Evolutionary conservation across 23 tunicate genomes (phyloP), one percentile per base, ranked within the genome.

Genomic region (Diplosoma virens): DNA sequence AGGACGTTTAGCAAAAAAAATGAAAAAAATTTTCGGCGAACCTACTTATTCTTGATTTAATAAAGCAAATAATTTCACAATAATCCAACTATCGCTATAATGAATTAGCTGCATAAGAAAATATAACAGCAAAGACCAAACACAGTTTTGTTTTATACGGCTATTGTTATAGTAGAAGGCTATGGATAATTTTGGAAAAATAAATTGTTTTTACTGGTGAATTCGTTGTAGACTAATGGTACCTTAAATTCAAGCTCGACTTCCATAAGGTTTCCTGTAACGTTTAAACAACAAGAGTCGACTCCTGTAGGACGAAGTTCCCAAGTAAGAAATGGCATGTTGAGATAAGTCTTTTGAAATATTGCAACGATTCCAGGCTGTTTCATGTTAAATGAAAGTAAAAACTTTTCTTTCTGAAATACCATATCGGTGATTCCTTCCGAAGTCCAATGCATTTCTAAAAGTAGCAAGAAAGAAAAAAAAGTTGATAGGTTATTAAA

Each of bases 291-390:
- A 20, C 63, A 32, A 11, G 71, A 32, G 55, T 85, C 59, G 1
- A 16, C 32, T 17, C 90, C 97, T 68, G 58, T 73, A 27, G 97
- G 92, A 41, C 65, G 33, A 17, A 92, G 30, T 45, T 92, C 97
- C 97, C 97, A 92, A 0, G 78, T 66, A 24, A 79, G 92, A 48
- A 85, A 85, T 0, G 97, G 97, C 87, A 92, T 85, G 80, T 92
- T 85, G n/a, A 92, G 73, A 33, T 92, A 85, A 25, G 90, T 45
- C 28, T 92, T 90, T 81, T 92, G 97, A 60, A 77, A 37, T 61
- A 92, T 23, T 59, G 81, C 82, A 69, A 85, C 85, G 21, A 50
- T 68, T 53, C 92, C 97, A 65, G 87, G 80, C 31, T 75, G 53
- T 33, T 47, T 55, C 1, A 84, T 74, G 29, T 85, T 81, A 48